phyloP scores from a whole-genome alignment of 2,113 vertebrate genomes.

The Pseudorectes ferrugineus region DNA sequence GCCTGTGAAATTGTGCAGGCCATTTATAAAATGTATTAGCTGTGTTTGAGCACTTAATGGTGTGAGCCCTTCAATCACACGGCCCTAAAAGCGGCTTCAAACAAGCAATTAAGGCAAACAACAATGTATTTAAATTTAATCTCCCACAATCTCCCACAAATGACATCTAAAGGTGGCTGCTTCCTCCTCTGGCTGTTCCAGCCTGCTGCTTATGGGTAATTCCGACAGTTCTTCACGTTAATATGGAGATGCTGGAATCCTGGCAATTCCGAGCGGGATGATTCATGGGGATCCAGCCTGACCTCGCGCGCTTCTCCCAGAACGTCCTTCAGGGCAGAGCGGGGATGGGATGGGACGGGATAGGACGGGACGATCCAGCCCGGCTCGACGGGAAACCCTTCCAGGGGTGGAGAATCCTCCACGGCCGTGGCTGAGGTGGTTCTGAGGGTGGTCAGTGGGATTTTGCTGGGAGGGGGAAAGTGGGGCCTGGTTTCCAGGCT shows the following conservation, averaged over 20 bases:
- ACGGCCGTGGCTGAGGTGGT: neutral
- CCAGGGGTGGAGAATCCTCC: neutral
- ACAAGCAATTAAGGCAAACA: conserved; percentile 63
- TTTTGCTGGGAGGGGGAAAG: neutral
- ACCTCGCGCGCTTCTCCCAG: neutral
- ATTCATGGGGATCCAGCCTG: conserved; percentile 34
- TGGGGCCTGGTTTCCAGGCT: neutral
- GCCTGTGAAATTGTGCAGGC: conserved; percentile 54
- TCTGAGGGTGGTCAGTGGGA: neutral
- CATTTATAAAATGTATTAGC: conserved; percentile 50
- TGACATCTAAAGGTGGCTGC: conserved; percentile 51
- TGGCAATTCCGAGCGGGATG: neutral
- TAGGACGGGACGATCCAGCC: neutral
- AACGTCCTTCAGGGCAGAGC: conserved; percentile 25
- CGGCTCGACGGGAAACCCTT: neutral
- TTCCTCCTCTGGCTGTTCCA: conserved; percentile 51
- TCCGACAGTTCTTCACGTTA: conserved; percentile 48
- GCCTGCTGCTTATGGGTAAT: conserved; percentile 47
- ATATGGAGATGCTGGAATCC: conserved; percentile 39
- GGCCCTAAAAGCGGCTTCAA: conserved; percentile 30
- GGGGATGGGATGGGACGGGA: neutral
- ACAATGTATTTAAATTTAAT: conserved; percentile 61
- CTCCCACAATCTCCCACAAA: conserved; percentile 52
- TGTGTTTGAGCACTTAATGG: conserved; percentile 55
- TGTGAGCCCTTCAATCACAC: conserved; percentile 40